Evolutionary conservation across 2,113 vertebrate genomes (phyloP).

Genomic region (Tenrec ecaudatus): DNA sequence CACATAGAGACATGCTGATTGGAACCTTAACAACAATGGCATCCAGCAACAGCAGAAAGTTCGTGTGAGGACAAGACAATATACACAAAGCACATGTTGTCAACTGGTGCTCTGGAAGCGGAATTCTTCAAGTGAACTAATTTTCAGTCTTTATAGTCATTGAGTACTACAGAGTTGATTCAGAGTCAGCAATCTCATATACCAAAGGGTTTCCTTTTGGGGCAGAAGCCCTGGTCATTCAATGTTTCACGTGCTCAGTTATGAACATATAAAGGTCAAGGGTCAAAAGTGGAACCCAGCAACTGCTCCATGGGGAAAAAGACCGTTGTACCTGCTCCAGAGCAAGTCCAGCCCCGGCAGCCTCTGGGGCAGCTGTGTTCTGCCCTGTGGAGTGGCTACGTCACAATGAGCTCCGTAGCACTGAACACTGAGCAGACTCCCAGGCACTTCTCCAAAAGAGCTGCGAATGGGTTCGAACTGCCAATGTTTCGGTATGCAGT

Average conservation of each 20-base stretch:
- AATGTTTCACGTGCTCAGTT: not conserved
- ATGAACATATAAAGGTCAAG: not conserved
- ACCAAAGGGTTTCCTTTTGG: not conserved
- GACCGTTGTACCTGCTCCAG: not conserved
- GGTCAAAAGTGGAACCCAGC: not conserved
- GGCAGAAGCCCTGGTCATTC: not conserved
- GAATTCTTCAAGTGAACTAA: constrained; percentile 34
- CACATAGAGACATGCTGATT: too few species aligned
- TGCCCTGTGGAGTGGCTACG: not conserved
- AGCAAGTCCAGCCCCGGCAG: not conserved
- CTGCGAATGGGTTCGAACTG: too few species aligned
- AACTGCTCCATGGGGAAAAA: not conserved
- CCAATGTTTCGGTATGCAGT: too few species aligned
- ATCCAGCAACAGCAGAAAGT: too few species aligned
- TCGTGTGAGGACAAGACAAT: not conserved
- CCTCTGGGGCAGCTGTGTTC: not conserved
- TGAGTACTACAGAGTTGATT: too few species aligned
- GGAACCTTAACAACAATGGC: too few species aligned
- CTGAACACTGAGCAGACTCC: not conserved
- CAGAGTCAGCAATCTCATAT: too few species aligned
- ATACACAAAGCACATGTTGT: not conserved
- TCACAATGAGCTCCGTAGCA: not conserved
- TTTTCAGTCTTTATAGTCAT: not conserved
- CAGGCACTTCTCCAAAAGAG: not conserved
- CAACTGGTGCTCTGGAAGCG: not conserved